phyloP scores from a whole-genome alignment of 2,888 invertebrate species.

The Magallana nippona region DNA sequence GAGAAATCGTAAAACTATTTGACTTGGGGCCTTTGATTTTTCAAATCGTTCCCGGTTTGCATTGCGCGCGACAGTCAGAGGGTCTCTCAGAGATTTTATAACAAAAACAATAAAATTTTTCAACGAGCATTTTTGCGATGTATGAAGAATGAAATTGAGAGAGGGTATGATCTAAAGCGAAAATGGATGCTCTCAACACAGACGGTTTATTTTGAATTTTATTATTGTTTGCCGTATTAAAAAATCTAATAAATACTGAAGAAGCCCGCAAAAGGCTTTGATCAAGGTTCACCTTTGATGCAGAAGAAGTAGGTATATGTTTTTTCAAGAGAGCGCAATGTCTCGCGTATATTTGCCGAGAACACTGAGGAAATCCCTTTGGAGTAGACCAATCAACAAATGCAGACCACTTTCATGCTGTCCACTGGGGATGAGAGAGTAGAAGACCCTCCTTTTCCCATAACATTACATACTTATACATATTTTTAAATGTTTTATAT shows the following conservation, averaged over 20 bases:
- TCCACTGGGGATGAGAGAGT: background rate
- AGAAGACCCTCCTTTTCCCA: background rate
- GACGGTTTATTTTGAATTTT: conserved; percentile 15
- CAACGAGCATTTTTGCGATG: background rate
- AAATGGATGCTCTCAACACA: conserved; percentile 15
- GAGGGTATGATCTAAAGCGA: background rate
- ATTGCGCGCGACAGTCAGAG: background rate
- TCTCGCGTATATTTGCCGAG: conserved; percentile 1
- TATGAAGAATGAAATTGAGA: background rate
- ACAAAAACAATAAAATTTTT: conserved; percentile 24
- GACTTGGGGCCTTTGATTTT: conserved; percentile 21
- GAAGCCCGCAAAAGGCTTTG: background rate
- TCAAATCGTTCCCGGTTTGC: background rate
- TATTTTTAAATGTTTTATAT: too few species aligned
- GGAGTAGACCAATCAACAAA: conserved; percentile 1
- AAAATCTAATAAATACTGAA: conserved; percentile 24
- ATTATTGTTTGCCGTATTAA: conserved; percentile 22
- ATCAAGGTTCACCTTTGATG: background rate
- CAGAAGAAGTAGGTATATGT: background rate
- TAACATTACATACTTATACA: background rate
- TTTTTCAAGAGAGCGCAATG: background rate
- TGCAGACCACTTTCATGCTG: background rate
- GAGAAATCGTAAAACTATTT: conserved; percentile 29
- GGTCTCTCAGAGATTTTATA: conserved; percentile 16
- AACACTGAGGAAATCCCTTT: background rate